These are phyloP conservation scores for Molorchus minor DNA, from an alignment of 2,888 invertebrate species.

Conservation along the genomic window DNA sequence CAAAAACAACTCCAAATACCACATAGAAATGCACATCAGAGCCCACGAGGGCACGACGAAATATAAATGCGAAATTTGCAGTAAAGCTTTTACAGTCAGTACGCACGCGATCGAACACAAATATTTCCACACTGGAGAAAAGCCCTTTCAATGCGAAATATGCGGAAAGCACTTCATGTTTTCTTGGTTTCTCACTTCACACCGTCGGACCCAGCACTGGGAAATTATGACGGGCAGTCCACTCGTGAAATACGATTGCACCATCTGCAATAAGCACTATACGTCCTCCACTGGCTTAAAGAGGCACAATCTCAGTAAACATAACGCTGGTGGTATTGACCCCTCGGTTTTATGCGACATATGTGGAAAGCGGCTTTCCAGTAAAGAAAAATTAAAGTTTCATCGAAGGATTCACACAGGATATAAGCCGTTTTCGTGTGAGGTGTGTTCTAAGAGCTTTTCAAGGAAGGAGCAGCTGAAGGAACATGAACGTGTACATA, in stretches of 20 bases:
- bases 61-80: constrained; percentile 45
- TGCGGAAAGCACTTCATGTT: constrained; percentile 65
- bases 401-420: constrained; percentile 67
- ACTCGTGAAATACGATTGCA: constrained; percentile 58
- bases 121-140: constrained; percentile 65
- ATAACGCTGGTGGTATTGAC: constrained; percentile 59
- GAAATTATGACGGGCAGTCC: constrained; percentile 61
- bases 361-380: constrained; percentile 67
- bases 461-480: constrained; percentile 69
- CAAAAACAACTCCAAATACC: constrained; percentile 16
- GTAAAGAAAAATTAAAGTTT: constrained; percentile 64
- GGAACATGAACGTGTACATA: constrained; percentile 69
- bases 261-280: constrained; percentile 59
- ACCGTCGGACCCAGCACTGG: constrained; percentile 65
- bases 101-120: constrained; percentile 65
- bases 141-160: constrained; percentile 47
- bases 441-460: constrained; percentile 65
- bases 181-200: constrained; percentile 66
- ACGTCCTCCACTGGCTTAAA: constrained; percentile 55
- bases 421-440: constrained; percentile 62
- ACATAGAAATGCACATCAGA: constrained; percentile 23
- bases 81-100: constrained; percentile 55
- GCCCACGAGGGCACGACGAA: constrained; percentile 23
- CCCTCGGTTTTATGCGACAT: constrained; percentile 65
- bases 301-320: constrained; percentile 58